phyloP scores from a whole-genome alignment of 2,888 invertebrate genomes.

The Tiphia femorata region DNA sequence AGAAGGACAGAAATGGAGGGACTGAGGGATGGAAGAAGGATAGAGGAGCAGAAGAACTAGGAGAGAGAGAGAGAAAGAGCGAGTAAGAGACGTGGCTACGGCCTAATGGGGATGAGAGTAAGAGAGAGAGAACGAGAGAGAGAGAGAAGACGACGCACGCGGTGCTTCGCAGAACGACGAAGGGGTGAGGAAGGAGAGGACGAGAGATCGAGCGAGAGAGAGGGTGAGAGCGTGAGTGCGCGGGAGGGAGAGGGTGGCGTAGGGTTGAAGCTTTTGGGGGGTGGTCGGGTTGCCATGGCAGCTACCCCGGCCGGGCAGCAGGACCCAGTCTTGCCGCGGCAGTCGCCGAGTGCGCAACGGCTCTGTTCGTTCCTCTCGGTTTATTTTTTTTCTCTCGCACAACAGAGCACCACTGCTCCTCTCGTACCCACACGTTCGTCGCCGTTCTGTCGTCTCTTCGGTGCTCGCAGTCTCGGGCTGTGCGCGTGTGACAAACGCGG shows the following conservation, averaged over 20 bases:
- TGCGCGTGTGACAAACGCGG: slow-evolving; percentile 5
- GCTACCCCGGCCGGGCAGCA: slow-evolving; percentile 67
- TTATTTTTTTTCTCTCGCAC: background rate
- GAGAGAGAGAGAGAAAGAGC: slow-evolving; percentile 38
- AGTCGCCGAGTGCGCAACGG: slow-evolving; percentile 57
- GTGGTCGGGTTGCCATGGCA: slow-evolving; percentile 65
- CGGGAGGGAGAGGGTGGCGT: slow-evolving; percentile 18
- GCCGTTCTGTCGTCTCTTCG: too few species aligned
- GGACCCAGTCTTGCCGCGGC: slow-evolving; percentile 67
- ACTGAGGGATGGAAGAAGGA: background rate
- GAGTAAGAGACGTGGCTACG: slow-evolving; percentile 48
- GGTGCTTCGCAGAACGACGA: slow-evolving; percentile 22
- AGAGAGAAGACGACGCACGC: slow-evolving; percentile 12
- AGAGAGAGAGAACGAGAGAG: slow-evolving; percentile 11
- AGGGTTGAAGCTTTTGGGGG: slow-evolving; percentile 52
- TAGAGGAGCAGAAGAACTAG: slow-evolving; percentile 5
- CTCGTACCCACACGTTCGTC: too few species aligned
- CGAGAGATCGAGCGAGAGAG: slow-evolving; percentile 22
- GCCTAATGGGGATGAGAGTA: too few species aligned
- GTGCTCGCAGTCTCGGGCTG: too few species aligned
- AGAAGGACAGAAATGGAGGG: background rate
- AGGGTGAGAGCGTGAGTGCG: slow-evolving; percentile 9
- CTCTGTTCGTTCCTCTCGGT: slow-evolving; percentile 23
- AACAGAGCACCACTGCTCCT: too few species aligned
- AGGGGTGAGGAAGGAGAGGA: slow-evolving; percentile 25